These are phyloP conservation scores for Heliconius sara DNA, from an alignment of 2,888 invertebrate genomes.

Conservation along the genomic window DNA sequence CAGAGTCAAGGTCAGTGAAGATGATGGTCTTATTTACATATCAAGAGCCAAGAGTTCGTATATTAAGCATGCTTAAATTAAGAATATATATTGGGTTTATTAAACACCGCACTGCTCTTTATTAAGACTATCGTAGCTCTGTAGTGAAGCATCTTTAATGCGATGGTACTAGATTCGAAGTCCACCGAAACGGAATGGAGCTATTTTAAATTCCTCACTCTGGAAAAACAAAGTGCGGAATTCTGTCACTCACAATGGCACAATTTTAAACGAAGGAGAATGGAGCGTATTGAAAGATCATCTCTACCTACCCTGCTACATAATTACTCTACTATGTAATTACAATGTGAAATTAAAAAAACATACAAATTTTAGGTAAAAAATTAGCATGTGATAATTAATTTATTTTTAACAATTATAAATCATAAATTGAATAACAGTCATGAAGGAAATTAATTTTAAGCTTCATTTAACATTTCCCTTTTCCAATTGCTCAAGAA, in stretches of 20 bases:
- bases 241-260: no score
- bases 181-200: not conserved
- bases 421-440: not conserved
- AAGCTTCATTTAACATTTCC: constrained; percentile 48
- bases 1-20: constrained; percentile 22
- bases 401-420: constrained; percentile 20
- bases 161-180: not conserved
- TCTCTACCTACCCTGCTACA: no score
- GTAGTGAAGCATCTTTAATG: not conserved
- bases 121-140: not conserved
- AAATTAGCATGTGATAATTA: not conserved
- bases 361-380: no score
- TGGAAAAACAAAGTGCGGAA: not conserved
- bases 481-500: constrained; percentile 63
- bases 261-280: no score
- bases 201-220: not conserved
- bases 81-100: not conserved
- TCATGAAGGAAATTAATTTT: constrained; percentile 4
- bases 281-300: no score
- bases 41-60: not conserved
- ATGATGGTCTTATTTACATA: not conserved
- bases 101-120: not conserved
- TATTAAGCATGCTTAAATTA: not conserved
- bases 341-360: no score
- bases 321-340: no score